phyloP scores from a whole-genome alignment of 1,140 invertebrate species.

The Panagrolaimus sp. region DNA sequence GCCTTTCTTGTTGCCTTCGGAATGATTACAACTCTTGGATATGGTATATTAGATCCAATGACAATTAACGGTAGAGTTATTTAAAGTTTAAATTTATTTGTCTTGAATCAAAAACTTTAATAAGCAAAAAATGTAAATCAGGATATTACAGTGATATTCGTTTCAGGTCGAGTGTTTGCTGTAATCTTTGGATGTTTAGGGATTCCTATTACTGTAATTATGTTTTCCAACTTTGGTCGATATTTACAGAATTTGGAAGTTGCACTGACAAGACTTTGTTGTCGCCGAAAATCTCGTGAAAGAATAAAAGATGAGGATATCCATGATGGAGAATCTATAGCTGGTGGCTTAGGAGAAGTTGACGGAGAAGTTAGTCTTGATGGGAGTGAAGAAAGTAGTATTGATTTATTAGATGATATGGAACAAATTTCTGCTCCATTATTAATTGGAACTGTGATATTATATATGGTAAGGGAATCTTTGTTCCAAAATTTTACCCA shows the following conservation, averaged over 20 bases:
- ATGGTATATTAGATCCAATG: conserved; percentile 19
- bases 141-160: too few species aligned
- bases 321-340: too few species aligned
- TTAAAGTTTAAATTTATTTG: too few species aligned
- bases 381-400: neutral
- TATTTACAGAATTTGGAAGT: conserved; percentile 50
- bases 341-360: too few species aligned
- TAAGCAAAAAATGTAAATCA: too few species aligned
- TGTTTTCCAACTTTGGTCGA: conserved; percentile 55
- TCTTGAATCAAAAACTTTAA: too few species aligned
- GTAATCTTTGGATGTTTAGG: conserved; percentile 55
- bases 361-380: too few species aligned
- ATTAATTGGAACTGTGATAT: conserved; percentile 45
- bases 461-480: conserved; percentile 48
- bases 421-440: conserved; percentile 42
- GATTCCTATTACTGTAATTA: conserved; percentile 54
- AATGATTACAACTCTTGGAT: conserved; percentile 52
- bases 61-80: conserved; percentile 23
- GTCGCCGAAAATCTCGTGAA: neutral
- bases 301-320: neutral
- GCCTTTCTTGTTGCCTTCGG: conserved; percentile 53
- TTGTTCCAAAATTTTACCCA: too few species aligned
- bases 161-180: conserved; percentile 44
- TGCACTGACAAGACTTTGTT: conserved; percentile 27
- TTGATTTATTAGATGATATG: conserved; percentile 29